Evolutionary conservation across 2,797 vertebrate genomes (phyloP).

Genomic region (Pelodytes ibericus): DNA sequence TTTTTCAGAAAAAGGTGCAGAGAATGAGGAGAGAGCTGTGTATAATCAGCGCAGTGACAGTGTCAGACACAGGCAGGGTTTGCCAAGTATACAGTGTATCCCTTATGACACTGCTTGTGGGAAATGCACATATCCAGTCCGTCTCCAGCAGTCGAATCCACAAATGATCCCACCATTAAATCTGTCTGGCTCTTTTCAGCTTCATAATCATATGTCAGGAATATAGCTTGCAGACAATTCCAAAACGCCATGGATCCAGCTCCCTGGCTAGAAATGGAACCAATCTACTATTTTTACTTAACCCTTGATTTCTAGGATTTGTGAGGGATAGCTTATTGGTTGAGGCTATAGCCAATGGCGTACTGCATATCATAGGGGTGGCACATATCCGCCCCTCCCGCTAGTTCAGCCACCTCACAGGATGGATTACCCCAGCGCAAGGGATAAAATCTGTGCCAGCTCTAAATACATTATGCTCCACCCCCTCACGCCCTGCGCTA

Average conservation of each 20-base stretch:
- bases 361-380: too few species aligned
- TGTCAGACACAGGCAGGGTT: neutral
- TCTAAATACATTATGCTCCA: too few species aligned
- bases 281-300: neutral
- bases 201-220: conserved; percentile 10
- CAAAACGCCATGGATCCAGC: neutral
- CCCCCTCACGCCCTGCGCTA: too few species aligned
- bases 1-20: too few species aligned
- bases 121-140: conserved; percentile 40
- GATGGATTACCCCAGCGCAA: too few species aligned
- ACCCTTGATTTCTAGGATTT: too few species aligned
- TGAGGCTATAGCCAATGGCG: too few species aligned
- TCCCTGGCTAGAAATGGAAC: neutral
- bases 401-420: too few species aligned
- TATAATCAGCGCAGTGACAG: conserved; percentile 15
- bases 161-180: conserved; percentile 6
- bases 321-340: too few species aligned
- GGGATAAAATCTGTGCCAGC: too few species aligned
- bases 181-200: conserved; percentile 38
- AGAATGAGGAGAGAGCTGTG: neutral
- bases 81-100: conserved; percentile 32
- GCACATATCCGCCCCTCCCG: too few species aligned
- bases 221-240: conserved; percentile 1
- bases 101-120: conserved; percentile 19
- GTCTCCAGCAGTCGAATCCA: conserved; percentile 33